A percentile compares a stretch with the other conserved stretches of the same genome.
Evolutionary conservation across 1,140 invertebrate genomes (phyloP).

Genomic region (Bicyclus anynana): DNA sequence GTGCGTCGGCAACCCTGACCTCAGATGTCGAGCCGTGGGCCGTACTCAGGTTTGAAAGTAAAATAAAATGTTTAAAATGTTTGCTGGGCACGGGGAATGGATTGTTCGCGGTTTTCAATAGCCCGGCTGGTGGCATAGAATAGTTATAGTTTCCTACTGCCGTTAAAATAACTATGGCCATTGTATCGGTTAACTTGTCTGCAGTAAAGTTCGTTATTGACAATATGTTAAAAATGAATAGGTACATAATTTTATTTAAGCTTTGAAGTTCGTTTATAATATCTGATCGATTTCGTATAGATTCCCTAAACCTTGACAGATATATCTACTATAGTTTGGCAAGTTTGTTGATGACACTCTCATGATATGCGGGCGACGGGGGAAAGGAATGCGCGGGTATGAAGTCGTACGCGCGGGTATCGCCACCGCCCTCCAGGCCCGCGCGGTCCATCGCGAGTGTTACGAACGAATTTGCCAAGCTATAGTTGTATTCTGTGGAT

Average conservation of each 20-base stretch:
- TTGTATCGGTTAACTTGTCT: slow-evolving; percentile 42
- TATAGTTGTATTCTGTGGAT: too few species aligned
- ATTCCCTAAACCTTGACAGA: too few species aligned
- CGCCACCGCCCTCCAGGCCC: too few species aligned
- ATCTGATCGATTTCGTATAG: too few species aligned
- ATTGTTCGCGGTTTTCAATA: slow-evolving; percentile 41
- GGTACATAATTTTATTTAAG: not conserved
- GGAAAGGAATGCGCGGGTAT: too few species aligned
- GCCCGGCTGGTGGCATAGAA: slow-evolving; percentile 13
- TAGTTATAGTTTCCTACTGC: slow-evolving; percentile 38
- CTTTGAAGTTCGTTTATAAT: too few species aligned
- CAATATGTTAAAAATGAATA: not conserved
- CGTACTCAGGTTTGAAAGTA: slow-evolving; percentile 41
- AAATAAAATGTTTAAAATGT: slow-evolving; percentile 54
- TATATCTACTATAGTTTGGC: too few species aligned
- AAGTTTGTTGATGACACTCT: too few species aligned
- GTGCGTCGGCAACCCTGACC: slow-evolving; percentile 72
- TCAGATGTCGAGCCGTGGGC: slow-evolving; percentile 50
- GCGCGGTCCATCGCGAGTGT: too few species aligned
- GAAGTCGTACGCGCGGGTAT: too few species aligned
- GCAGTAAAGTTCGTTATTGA: not conserved
- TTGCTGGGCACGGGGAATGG: slow-evolving; percentile 28
- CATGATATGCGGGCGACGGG: too few species aligned
- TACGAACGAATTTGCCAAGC: too few species aligned
- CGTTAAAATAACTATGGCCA: slow-evolving; percentile 49